Base-by-base conservation (phyloP, 2,888 invertebrate species). In the Pyralis farinalis region DNA sequence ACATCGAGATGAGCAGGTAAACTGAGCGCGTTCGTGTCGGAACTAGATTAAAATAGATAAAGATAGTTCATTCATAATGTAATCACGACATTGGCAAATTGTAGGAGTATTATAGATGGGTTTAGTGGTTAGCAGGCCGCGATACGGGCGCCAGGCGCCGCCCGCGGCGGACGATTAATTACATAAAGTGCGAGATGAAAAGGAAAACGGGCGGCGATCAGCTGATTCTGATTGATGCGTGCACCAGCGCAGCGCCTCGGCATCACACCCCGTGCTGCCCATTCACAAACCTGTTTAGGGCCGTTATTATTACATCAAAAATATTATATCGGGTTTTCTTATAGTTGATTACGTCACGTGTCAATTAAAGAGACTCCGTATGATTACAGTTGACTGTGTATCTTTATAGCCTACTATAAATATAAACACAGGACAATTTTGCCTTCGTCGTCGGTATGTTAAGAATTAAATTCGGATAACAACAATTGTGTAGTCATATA, bases 171-270 rank as follows among this genome's bases (percentile, higher is more conserved):
- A 53, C 70, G 63, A 81, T 84, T 86, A 82, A 85, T 86, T 83
- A 77, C 73, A 76, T 73, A 56, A 76, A 79, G 70, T 72, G 73
- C 69, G 71, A 75, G 81, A 81, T 80, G 83, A 84, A 83, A 81
- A 78, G 78, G 79, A 79, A 82, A 80, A 71, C 67, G 63, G 45
- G 64, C 64, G 63, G 53, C 57, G 73, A 83, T 81, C 86, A 85
- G 86, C 85, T 87, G 85, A 81, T 83, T 59, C 64, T 74, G 79
- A 81, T 79, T 76, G 81, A 82, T 82, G 73, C 64, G 63, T 63
- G 62, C 63, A 57, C 54, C 16, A 16, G 16, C 4, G 16, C 16
- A 47, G 46, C 39, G 25, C 38, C n/a, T n/a, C n/a, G n/a, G n/a
- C 59, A 60, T 55, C 62, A 58, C 63, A 66, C 58, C 63, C 63